Percentiles rank a stretch among this genome's conserved stretches.
Conservation (phyloP, 2,797 vertebrate genomes). For the Rhynchotus rufescens region DNA sequence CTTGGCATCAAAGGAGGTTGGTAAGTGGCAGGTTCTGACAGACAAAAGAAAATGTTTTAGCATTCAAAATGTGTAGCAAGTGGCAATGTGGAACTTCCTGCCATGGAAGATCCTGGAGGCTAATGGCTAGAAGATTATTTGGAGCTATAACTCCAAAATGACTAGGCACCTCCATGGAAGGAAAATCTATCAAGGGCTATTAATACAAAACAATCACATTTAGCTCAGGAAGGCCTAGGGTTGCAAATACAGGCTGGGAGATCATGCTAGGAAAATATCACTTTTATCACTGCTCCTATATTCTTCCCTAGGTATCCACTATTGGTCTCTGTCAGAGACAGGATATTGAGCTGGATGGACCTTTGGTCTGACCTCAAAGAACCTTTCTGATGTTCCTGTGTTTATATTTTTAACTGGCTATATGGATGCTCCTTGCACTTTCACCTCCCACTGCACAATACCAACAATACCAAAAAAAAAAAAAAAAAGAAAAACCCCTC, state of each 20-base stretch:
- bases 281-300: conserved; percentile 32
- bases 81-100: neutral
- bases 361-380: conserved; percentile 58
- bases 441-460: conserved; percentile 32
- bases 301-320: conserved; percentile 59
- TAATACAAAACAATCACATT: conserved; percentile 42
- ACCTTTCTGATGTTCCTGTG: conserved; percentile 46
- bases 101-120: neutral
- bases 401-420: conserved; percentile 66
- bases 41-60: neutral
- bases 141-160: conserved; percentile 27
- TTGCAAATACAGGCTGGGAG: conserved; percentile 60
- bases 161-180: conserved; percentile 6
- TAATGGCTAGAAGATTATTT: neutral
- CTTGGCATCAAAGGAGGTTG: neutral
- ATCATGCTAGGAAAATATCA: conserved; percentile 54
- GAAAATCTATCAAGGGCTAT: conserved; percentile 39
- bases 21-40: neutral
- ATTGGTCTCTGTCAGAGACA: conserved; percentile 55
- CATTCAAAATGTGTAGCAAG: neutral
- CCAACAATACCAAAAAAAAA: too few species aligned
- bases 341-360: conserved; percentile 70
- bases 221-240: conserved; percentile 53
- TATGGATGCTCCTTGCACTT: conserved; percentile 66
- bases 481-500: neutral